These are phyloP conservation scores for Drosophila crucigera DNA, from an alignment of 2,888 invertebrate species.

Conservation along the genomic window DNA sequence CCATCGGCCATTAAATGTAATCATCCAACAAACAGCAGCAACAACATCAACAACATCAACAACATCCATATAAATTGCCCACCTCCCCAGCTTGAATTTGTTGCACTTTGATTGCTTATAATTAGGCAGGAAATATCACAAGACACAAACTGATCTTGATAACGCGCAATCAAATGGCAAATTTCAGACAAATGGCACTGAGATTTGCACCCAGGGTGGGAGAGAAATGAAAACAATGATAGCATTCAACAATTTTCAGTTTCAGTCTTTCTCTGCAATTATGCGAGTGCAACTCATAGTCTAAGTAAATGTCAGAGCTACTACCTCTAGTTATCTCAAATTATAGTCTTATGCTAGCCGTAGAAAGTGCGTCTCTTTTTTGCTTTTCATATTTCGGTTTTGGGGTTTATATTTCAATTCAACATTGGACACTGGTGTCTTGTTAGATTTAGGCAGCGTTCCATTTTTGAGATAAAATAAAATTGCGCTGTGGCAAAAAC, in stretches of 20 bases:
- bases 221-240: constrained; percentile 19
- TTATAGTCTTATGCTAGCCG: constrained; percentile 2
- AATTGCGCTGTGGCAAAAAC: not conserved
- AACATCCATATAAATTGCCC: constrained; percentile 9
- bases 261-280: not conserved
- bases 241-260: constrained; percentile 9
- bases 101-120: constrained; percentile 65
- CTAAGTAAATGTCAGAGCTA: not conserved
- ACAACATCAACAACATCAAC: constrained; percentile 30
- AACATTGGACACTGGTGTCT: not conserved
- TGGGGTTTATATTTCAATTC: not conserved
- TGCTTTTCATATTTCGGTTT: not conserved
- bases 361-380: constrained; percentile 6
- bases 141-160: constrained; percentile 33
- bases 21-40: constrained; percentile 55
- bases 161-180: constrained; percentile 53
- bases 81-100: constrained; percentile 29
- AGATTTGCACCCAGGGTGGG: constrained; percentile 19
- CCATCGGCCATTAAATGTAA: constrained; percentile 67
- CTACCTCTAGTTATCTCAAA: constrained; percentile 9
- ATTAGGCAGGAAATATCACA: constrained; percentile 65
- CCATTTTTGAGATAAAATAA: not conserved
- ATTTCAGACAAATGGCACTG: constrained; percentile 30
- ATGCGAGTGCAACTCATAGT: not conserved
- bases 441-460: not conserved